These are phyloP conservation scores for Scotopteryx bipunctaria DNA, from an alignment of 2,888 invertebrate genomes.

Conservation along the genomic window DNA sequence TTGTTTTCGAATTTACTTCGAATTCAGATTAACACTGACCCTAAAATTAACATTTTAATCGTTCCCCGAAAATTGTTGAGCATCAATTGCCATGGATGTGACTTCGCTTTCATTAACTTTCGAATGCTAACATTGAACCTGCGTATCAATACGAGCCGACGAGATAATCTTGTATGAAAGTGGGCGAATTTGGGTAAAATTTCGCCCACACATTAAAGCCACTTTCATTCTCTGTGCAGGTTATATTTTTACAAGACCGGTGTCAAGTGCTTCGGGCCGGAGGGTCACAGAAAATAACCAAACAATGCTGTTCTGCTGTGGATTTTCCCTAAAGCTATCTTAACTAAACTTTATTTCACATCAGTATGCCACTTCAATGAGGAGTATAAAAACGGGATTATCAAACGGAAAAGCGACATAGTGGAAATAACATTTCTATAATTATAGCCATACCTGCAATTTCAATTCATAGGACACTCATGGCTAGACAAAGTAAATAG, in stretches of 20 bases:
- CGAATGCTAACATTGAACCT: constrained; percentile 25
- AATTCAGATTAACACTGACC: too few species aligned
- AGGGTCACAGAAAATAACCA: constrained; percentile 1
- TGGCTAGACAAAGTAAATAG: too few species aligned
- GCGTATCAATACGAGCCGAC: constrained; percentile 8
- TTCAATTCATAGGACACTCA: too few species aligned
- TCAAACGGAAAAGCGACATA: too few species aligned
- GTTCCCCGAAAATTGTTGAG: neutral
- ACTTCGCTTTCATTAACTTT: constrained; percentile 23
- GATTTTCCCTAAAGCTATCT: too few species aligned
- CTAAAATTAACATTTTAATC: constrained; percentile 10
- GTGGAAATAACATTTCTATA: too few species aligned
- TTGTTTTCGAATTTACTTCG: too few species aligned
- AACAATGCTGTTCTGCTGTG: too few species aligned
- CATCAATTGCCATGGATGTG: constrained; percentile 13
- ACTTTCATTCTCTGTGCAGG: constrained; percentile 38
- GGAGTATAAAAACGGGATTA: too few species aligned
- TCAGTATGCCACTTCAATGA: too few species aligned
- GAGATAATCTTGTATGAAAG: constrained; percentile 34
- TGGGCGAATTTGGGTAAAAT: constrained; percentile 34
- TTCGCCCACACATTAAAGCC: constrained; percentile 32
- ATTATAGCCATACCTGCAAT: too few species aligned
- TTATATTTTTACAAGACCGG: constrained; percentile 31
- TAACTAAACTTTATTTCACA: too few species aligned
- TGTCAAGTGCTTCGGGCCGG: constrained; percentile 17